phyloP scores from a whole-genome alignment of 37 sponge, comb jelly and placozoan species.

The Theonella swinhoei region DNA sequence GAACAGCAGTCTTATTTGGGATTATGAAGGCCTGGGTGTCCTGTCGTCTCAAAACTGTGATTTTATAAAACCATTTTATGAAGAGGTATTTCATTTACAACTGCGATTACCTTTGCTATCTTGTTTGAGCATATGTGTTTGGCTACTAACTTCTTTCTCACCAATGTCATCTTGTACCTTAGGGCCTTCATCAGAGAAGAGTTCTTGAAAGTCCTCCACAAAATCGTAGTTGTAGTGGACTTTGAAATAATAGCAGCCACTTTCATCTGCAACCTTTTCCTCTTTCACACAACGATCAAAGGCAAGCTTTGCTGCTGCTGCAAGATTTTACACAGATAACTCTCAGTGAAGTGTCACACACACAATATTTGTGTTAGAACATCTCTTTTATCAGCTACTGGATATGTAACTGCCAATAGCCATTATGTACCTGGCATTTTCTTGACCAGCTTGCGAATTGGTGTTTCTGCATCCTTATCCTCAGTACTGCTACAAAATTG shows the following conservation, averaged over 20 bases:
- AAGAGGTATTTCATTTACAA: no score
- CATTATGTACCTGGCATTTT: slow-evolving; percentile 29
- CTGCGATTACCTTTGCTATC: no score
- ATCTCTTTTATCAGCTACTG: no score
- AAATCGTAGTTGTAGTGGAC: slow-evolving; percentile 13
- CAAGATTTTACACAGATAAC: no score
- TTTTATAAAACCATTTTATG: no score
- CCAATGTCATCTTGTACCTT: neutral
- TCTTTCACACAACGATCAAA: slow-evolving; percentile 1
- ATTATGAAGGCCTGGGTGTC: neutral
- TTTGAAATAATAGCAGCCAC: neutral
- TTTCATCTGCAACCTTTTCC: neutral
- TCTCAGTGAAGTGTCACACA: no score
- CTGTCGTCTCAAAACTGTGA: neutral
- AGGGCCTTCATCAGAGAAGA: neutral
- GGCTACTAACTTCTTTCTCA: no score
- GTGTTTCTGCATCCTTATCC: neutral
- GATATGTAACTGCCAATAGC: no score
- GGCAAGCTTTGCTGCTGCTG: neutral
- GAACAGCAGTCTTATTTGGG: neutral
- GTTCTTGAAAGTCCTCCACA: slow-evolving; percentile 29
- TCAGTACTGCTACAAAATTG: neutral
- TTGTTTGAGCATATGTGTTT: no score
- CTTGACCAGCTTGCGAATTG: slow-evolving; percentile 1
- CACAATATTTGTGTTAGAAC: no score